Conservation (phyloP, 2,888 invertebrate species). For the Pimpla rufipes region DNA sequence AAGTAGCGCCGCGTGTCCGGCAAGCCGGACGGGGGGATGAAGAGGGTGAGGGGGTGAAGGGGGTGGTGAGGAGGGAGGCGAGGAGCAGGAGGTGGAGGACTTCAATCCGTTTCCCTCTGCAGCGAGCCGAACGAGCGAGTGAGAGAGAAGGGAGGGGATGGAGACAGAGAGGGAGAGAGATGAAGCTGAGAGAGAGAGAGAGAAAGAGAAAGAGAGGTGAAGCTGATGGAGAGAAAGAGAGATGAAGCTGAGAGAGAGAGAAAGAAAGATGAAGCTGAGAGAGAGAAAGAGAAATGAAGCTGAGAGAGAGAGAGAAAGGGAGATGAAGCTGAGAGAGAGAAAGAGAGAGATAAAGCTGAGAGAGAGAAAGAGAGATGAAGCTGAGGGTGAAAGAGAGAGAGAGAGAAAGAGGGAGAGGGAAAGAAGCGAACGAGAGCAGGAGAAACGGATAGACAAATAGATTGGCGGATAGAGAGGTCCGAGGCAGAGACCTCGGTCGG, state of each 20-base stretch:
- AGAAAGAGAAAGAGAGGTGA: constrained; percentile 20
- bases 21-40: constrained; percentile 30
- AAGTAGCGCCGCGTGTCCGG: constrained; percentile 62
- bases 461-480: constrained; percentile 64
- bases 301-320: constrained; percentile 48
- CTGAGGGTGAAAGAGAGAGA: constrained; percentile 33
- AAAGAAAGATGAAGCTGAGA: constrained; percentile 68
- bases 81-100: constrained; percentile 52
- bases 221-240: too few species aligned
- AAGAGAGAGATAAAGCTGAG: constrained; percentile 32
- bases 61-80: constrained; percentile 11
- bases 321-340: constrained; percentile 44
- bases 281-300: too few species aligned
- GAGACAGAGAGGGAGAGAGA: constrained; percentile 50
- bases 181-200: constrained; percentile 42
- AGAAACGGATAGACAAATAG: constrained; percentile 69
- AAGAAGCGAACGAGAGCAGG: constrained; percentile 47
- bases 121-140: constrained; percentile 41
- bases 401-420: constrained; percentile 22
- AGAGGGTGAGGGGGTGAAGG: constrained; percentile 19
- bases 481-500: constrained; percentile 39
- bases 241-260: constrained; percentile 48
- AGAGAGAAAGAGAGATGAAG: constrained; percentile 56
- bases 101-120: constrained; percentile 52
- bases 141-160: constrained; percentile 22